Conservation (phyloP, 2,797 vertebrate species). For the Artibeus lituratus region DNA sequence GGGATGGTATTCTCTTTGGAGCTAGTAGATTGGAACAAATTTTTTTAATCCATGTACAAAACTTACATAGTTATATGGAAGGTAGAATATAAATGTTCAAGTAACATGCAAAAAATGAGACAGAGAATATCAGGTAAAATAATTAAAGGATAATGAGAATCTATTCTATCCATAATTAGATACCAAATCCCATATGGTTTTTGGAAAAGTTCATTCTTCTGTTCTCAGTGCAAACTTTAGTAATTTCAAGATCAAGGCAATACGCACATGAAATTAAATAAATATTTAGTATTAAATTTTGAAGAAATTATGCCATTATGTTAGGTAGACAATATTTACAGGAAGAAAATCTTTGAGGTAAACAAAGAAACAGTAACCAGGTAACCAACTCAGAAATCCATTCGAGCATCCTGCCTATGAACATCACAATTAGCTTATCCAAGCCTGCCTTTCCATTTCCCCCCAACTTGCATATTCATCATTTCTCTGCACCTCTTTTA, state of each 20-base stretch:
- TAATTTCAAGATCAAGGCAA: not conserved
- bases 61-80: not conserved
- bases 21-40: not conserved
- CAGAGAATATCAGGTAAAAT: not conserved
- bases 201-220: conserved; percentile 10
- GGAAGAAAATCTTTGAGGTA: not conserved
- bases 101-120: not conserved
- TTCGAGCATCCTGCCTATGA: not conserved
- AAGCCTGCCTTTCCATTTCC: not conserved
- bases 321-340: not conserved
- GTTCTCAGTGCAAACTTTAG: not conserved
- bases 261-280: not conserved
- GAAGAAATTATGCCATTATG: not conserved
- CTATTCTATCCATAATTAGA: not conserved
- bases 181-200: not conserved
- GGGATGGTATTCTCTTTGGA: not conserved
- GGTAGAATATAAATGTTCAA: not conserved
- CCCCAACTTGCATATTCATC: not conserved
- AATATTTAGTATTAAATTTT: conserved; percentile 31
- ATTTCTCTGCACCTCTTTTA: not conserved
- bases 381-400: not conserved
- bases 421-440: not conserved
- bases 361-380: not conserved
- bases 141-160: not conserved
- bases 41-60: not conserved